Evolutionary conservation across 2,888 invertebrate genomes (phyloP).

Genomic region (Amiota minor): DNA sequence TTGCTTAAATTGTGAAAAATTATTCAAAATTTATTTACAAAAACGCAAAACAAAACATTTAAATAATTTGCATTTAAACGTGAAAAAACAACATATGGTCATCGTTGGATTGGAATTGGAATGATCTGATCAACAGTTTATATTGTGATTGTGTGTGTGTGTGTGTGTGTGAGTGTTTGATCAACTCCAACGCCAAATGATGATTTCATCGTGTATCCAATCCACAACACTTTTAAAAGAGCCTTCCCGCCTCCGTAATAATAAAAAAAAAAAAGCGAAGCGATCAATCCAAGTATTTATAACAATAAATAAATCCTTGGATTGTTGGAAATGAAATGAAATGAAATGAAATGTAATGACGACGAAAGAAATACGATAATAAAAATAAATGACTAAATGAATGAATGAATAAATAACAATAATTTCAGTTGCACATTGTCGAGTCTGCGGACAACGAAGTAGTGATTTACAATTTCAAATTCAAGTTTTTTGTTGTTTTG

Average conservation of each 20-base stretch:
- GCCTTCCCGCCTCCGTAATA: background rate
- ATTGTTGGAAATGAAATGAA: constrained; percentile 19
- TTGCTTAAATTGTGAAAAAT: constrained; percentile 5
- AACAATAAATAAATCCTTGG: constrained; percentile 61
- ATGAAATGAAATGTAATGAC: constrained; percentile 1
- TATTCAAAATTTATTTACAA: constrained; percentile 9
- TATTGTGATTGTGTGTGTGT: no score
- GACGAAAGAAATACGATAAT: background rate
- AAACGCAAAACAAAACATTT: background rate
- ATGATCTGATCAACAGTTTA: no score
- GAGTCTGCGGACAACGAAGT: constrained; percentile 10
- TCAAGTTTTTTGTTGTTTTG: constrained; percentile 39
- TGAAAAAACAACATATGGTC: constrained; percentile 27
- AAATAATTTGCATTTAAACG: constrained; percentile 54
- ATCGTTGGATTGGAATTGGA: background rate
- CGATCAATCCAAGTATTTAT: background rate
- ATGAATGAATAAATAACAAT: constrained; percentile 63
- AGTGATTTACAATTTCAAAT: constrained; percentile 61
- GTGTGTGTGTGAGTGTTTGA: no score
- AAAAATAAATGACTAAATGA: background rate
- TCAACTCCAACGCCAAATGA: background rate
- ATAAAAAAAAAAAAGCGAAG: constrained; percentile 27
- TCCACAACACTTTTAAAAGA: background rate
- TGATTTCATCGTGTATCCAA: constrained; percentile 16
- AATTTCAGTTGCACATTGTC: constrained; percentile 67